phyloP scores from a whole-genome alignment of 2,797 vertebrate species.

The Phrynocephalus guinanensis region DNA sequence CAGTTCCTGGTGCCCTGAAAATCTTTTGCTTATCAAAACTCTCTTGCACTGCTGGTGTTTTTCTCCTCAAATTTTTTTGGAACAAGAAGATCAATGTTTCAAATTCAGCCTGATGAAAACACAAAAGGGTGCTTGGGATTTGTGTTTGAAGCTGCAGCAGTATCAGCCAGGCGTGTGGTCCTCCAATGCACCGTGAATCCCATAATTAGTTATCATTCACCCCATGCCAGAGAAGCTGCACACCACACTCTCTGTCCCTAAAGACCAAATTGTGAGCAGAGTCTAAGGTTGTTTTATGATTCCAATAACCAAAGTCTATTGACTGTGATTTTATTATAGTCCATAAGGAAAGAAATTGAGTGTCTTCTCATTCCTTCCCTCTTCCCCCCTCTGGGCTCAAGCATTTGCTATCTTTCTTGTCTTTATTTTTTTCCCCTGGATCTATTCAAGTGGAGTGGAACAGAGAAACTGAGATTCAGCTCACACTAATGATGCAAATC shows the following conservation, averaged over 20 bases:
- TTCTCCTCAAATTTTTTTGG: slow-evolving; percentile 27
- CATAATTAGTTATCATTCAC: slow-evolving; percentile 62
- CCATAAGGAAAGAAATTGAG: slow-evolving; percentile 53
- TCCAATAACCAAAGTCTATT: slow-evolving; percentile 67
- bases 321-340: slow-evolving; percentile 67
- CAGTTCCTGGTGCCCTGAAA: slow-evolving; percentile 42
- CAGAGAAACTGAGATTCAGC: slow-evolving; percentile 12
- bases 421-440: slow-evolving; percentile 49
- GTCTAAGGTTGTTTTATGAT: slow-evolving; percentile 52
- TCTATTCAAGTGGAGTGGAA: slow-evolving; percentile 48
- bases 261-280: slow-evolving; percentile 56
- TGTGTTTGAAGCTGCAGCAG: slow-evolving; percentile 27
- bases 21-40: slow-evolving; percentile 45
- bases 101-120: slow-evolving; percentile 41
- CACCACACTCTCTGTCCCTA: slow-evolving; percentile 33
- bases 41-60: slow-evolving; percentile 49
- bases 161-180: slow-evolving; percentile 40
- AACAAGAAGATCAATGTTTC: slow-evolving; percentile 56
- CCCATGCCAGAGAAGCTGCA: slow-evolving; percentile 49
- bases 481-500: not conserved
- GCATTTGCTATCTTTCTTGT: slow-evolving; percentile 52
- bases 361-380: slow-evolving; percentile 42
- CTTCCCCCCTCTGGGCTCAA: slow-evolving; percentile 35
- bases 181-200: slow-evolving; percentile 50
- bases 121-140: slow-evolving; percentile 10